These are phyloP conservation scores for Varecia variegata DNA, from an alignment of 2,797 vertebrate genomes.

Conservation along the genomic window DNA sequence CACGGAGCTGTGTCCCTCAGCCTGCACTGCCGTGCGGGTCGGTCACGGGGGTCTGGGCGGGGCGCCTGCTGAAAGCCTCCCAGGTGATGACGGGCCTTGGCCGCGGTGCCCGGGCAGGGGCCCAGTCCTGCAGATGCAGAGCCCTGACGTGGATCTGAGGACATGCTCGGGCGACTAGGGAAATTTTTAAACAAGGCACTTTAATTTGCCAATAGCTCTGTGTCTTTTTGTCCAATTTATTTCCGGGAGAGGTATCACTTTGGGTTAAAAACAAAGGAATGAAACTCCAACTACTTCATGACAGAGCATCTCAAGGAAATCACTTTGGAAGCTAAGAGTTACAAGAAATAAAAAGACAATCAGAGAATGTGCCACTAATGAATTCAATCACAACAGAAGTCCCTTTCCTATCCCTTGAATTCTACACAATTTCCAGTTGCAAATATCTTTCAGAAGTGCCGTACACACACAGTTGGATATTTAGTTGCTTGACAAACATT, in stretches of 20 bases:
- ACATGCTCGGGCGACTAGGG: neutral
- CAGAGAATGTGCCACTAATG: slow-evolving; percentile 75
- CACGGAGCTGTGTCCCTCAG: neutral
- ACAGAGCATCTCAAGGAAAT: slow-evolving; percentile 63
- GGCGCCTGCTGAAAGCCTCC: neutral
- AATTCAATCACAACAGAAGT: slow-evolving; percentile 79
- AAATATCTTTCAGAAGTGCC: slow-evolving; percentile 78
- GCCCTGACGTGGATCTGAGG: neutral
- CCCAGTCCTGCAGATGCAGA: neutral
- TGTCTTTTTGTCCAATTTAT: neutral
- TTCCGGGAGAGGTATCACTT: neutral
- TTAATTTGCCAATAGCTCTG: neutral
- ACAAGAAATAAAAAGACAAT: slow-evolving; percentile 70
- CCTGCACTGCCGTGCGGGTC: fast-evolving
- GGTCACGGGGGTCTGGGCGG: neutral
- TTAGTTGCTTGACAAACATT: slow-evolving; percentile 81
- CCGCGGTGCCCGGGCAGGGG: fast-evolving
- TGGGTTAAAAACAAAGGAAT: neutral
- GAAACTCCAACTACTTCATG: neutral
- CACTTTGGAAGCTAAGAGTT: slow-evolving; percentile 68
- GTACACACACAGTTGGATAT: slow-evolving; percentile 74
- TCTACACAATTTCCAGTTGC: slow-evolving; percentile 79
- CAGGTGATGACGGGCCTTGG: neutral
- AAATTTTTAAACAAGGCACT: slow-evolving; percentile 22
- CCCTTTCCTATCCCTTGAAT: slow-evolving; percentile 76